Evolutionary conservation across 2,888 invertebrate genomes (phyloP), one percentile per base, ranked within the genome.

Genomic region (Chymomyza procnemis): DNA sequence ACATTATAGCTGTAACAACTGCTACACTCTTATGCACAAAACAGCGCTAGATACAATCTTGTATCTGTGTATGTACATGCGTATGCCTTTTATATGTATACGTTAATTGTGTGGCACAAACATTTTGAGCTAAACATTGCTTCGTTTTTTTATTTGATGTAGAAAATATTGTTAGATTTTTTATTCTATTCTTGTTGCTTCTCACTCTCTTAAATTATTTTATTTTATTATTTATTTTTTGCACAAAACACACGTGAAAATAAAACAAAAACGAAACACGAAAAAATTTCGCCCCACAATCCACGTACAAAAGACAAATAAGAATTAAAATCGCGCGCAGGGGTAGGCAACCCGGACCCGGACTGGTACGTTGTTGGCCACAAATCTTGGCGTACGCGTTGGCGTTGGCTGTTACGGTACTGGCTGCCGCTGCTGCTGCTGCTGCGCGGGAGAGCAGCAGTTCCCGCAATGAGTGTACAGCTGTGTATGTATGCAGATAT

Each of bases 251-350:
- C 71, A 67, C 75, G 69, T 65, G 61, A 71, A 71, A 75, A 59
- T 71, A 74, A 84, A 85, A 85, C 75, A 82, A 41, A 26, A 80
- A 80, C 73, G 86, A 83, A 85, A 83, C 86, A 81, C 79, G 84
- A 86, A 83, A 84, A 84, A 41, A 79, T 82, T 83, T 81, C 78
- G 83, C 81, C 73, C 86, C 84, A 73, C 83, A 84, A 85, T 82
- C 79, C 85, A 81, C 75, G 79, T 83, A 86, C 76, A 81, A 84
- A 84, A 83, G 78, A 78, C 83, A 83, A 83, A 86, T 86, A 81
- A 79, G 85, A 79, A 84, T 79, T 81, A 78, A 41, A 80, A 85
- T 81, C 84, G 84, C 86, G 79, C 82, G 77, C 74, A 71, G 63
- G 60, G 59, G 68, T 61, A 64, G 64, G 59, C 59, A 19, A 12